Conservation (phyloP, 2,888 invertebrate species). For the Cremastobaeus sp. region DNA sequence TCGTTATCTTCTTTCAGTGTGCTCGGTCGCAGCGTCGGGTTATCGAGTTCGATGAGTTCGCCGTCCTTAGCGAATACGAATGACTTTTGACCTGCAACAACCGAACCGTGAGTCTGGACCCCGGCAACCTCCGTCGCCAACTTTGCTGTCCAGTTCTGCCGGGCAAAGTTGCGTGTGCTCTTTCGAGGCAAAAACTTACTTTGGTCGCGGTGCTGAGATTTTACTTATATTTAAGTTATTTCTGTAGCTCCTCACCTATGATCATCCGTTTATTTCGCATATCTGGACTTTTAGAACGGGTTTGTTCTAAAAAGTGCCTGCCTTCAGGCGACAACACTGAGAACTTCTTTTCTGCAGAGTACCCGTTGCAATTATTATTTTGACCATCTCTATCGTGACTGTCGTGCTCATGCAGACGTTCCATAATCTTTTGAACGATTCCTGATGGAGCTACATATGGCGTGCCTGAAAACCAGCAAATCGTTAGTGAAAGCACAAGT, state of each 20-base stretch:
- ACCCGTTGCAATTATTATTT: constrained; percentile 64
- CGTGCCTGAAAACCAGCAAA: constrained; percentile 80
- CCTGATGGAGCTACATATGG: constrained; percentile 88
- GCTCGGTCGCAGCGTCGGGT: constrained; percentile 9
- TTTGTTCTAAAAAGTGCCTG: constrained; percentile 74
- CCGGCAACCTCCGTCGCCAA: no score
- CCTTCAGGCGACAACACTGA: constrained; percentile 77
- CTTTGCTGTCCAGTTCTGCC: no score
- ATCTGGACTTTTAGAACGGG: constrained; percentile 76
- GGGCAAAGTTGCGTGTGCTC: no score
- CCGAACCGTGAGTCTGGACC: no score
- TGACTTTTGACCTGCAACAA: constrained; percentile 73
- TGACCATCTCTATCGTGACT: constrained; percentile 73
- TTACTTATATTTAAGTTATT: not conserved
- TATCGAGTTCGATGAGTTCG: constrained; percentile 73
- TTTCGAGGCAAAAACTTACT: no score
- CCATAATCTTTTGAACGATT: constrained; percentile 90
- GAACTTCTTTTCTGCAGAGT: constrained; percentile 63
- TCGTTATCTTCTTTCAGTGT: not conserved
- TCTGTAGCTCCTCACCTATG: constrained; percentile 70
- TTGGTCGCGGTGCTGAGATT: no score
- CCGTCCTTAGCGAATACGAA: constrained; percentile 75
- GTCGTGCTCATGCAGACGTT: constrained; percentile 79
- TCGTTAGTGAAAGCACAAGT: no score
- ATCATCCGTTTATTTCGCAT: constrained; percentile 77